Percentiles rank a stretch among this genome's conserved stretches.
Conservation (phyloP, 1,140 invertebrate genomes). For the Drosophila eugracilis region DNA sequence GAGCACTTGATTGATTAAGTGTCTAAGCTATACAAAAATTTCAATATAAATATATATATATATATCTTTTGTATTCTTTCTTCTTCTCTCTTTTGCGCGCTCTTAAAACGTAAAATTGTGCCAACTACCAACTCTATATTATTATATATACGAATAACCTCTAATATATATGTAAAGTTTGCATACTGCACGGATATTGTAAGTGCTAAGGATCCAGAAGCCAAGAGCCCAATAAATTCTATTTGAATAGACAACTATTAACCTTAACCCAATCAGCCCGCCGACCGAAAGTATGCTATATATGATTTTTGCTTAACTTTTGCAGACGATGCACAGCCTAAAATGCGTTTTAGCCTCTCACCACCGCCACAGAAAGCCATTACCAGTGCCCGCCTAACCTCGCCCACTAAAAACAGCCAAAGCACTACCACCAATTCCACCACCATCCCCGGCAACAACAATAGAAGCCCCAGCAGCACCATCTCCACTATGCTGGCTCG, state of each 20-base stretch:
- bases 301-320: conserved; percentile 47
- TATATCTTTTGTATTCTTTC: conserved; percentile 68
- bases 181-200: conserved; percentile 85
- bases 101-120: conserved; percentile 50
- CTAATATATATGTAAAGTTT: conserved; percentile 79
- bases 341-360: conserved; percentile 84
- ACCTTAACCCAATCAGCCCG: not conserved
- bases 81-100: conserved; percentile 73
- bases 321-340: conserved; percentile 83
- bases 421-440: conserved; percentile 11
- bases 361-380: conserved; percentile 80
- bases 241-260: conserved; percentile 4
- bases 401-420: conserved; percentile 45
- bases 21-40: conserved; percentile 46
- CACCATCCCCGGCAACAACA: conserved; percentile 33
- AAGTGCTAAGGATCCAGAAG: conserved; percentile 55
- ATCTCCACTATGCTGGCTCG: conserved; percentile 56
- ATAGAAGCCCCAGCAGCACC: conserved; percentile 34
- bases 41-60: conserved; percentile 59
- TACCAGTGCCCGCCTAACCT: conserved; percentile 61
- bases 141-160: conserved; percentile 27
- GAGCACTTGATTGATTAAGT: conserved; percentile 57
- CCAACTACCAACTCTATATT: conserved; percentile 48
- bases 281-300: conserved; percentile 24
- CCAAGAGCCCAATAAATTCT: conserved; percentile 26